These are phyloP conservation scores for Spinibarbus caldwelli DNA, from an alignment of 2,797 vertebrate genomes.

Conservation along the genomic window DNA sequence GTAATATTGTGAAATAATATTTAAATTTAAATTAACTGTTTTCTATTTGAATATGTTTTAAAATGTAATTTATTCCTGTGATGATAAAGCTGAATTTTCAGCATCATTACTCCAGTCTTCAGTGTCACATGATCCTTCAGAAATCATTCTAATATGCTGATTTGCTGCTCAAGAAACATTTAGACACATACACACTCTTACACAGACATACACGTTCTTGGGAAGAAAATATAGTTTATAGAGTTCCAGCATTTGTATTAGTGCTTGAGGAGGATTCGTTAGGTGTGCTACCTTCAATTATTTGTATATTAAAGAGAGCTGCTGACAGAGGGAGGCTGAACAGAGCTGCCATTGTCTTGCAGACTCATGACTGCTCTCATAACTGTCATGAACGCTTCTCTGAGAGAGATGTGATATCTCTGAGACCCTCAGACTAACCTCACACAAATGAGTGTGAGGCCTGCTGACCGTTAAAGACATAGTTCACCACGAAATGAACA, in stretches of 20 bases:
- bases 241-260: no score
- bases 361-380: slow-evolving; percentile 74
- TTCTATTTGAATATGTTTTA: no score
- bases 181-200: not conserved
- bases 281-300: no score
- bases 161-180: not conserved
- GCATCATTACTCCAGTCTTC: not conserved
- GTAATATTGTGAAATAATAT: no score
- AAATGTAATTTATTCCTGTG: not conserved
- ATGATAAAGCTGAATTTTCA: not conserved
- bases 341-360: slow-evolving; percentile 79
- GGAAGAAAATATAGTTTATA: no score
- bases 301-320: slow-evolving; percentile 37
- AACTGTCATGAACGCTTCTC: slow-evolving; percentile 70
- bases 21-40: no score
- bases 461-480: not conserved
- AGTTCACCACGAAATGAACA: not conserved
- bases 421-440: slow-evolving; percentile 71
- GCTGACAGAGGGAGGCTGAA: slow-evolving; percentile 78
- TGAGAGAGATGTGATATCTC: slow-evolving; percentile 78
- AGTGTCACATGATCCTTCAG: not conserved
- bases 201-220: not conserved
- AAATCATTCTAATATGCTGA: not conserved
- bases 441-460: no score
- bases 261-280: no score